Evolutionary conservation across 1,140 invertebrate genomes (phyloP).

Genomic region (Pachypeltis micranthus): DNA sequence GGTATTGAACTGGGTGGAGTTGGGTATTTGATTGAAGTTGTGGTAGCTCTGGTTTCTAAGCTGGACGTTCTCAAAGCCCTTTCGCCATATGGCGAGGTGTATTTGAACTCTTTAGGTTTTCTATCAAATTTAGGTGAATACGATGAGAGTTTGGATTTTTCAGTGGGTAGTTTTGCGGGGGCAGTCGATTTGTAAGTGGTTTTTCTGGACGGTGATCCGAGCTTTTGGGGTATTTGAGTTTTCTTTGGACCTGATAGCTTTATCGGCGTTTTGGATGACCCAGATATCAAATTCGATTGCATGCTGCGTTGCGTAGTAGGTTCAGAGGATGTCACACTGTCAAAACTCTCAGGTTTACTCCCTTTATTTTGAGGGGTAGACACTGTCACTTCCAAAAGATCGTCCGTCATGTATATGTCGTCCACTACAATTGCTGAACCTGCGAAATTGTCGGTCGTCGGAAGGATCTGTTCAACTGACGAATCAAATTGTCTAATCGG

Average conservation of each 20-base stretch:
- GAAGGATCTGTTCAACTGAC: neutral
- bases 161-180: neutral
- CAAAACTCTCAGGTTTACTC: neutral
- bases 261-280: too few species aligned
- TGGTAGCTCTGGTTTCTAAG: neutral
- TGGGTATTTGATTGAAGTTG: neutral
- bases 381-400: slow-evolving; percentile 35
- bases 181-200: neutral
- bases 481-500: neutral
- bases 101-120: neutral
- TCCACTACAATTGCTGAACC: slow-evolving; percentile 22
- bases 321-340: slow-evolving; percentile 2
- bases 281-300: neutral
- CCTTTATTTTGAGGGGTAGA: slow-evolving; percentile 17
- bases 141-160: neutral
- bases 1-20: neutral
- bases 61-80: neutral
- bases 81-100: neutral
- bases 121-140: neutral
- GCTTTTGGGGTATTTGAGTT: too few species aligned
- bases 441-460: too few species aligned
- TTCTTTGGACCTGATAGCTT: too few species aligned
- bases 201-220: too few species aligned
- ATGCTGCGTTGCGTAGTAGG: neutral
- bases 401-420: slow-evolving; percentile 35